Conservation (phyloP, 2,797 vertebrate genomes). For the Simalia tracyae region DNA sequence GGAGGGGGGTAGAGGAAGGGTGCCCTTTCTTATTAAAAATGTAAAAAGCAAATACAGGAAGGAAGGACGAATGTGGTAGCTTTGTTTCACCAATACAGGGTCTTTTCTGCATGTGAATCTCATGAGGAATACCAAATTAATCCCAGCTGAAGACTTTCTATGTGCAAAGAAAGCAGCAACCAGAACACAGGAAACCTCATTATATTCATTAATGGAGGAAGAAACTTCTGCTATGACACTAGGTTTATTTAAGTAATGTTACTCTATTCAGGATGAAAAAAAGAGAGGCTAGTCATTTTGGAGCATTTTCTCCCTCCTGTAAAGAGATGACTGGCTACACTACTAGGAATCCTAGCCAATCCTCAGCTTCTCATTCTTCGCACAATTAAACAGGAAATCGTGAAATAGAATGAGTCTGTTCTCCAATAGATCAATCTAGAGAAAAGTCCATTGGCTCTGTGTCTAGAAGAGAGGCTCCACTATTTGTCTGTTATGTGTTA, state of each 20-base stretch:
- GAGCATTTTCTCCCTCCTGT: conserved; percentile 54
- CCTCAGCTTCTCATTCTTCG: conserved; percentile 55
- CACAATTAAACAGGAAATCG: conserved; percentile 55
- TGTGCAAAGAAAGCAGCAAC: conserved; percentile 2
- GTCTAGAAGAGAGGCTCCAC: conserved; percentile 27
- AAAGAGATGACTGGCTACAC: conserved; percentile 49
- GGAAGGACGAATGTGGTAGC: conserved; percentile 31
- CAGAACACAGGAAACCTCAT: conserved; percentile 45
- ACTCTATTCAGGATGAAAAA: conserved; percentile 16
- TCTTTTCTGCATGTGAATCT: conserved; percentile 10
- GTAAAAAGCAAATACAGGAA: conserved; percentile 29
- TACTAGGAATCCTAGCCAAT: conserved; percentile 42
- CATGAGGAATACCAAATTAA: conserved; percentile 40
- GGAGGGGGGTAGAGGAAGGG: neutral
- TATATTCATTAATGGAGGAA: conserved; percentile 50
- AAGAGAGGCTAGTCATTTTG: conserved; percentile 46
- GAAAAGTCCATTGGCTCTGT: conserved; percentile 36
- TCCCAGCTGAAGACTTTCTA: conserved; percentile 37
- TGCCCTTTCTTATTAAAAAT: conserved; percentile 25
- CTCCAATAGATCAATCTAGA: conserved; percentile 45
- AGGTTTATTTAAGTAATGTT: conserved; percentile 65
- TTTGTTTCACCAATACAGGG: conserved; percentile 13
- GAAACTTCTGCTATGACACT: conserved; percentile 42
- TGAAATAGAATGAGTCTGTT: conserved; percentile 50
- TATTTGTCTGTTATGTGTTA: neutral